Base-by-base conservation (phyloP, 92 coral and sea anemone species). In the Actinernus sp. region DNA sequence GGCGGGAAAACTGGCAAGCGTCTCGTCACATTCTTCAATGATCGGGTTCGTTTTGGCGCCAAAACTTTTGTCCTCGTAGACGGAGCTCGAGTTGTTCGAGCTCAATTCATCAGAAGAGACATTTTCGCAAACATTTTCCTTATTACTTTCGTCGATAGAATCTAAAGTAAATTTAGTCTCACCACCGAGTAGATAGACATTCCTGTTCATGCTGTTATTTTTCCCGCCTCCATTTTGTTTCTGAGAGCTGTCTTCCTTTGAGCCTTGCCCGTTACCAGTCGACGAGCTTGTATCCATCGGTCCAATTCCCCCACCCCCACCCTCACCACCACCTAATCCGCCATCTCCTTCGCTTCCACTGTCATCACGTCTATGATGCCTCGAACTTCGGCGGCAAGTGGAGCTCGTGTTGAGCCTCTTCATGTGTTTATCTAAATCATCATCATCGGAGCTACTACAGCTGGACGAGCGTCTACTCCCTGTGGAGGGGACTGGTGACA, bases 401-500 rank as follows among this genome's bases (percentile, higher is more conserved):
- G 93, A 76, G 39, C 66, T 89, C 27, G 98, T 94, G 45, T 92
- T 90, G 2, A 94, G 82, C 30, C 98, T 68, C 26, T 90, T 83
- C 98, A 94, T 94, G 78, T 89, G 93, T 55, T 91, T 91, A 37
- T 94, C 98, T 8, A 94, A 70, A 23, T 94, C 98, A 47, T 94
- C 98, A 36, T 94, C 98, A 51, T 92, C 97, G 21, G 97, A 91
- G 56, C 98, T 94, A 59, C 97, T 91, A 43, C 93, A 88, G 62
- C 98, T 94, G 18, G 97, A 91, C 13, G 97, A 91, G 36, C 98
- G 89, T 13, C 98, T 74, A 41, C 98, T 92, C 28, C 95, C 89
- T 2, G 92, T 73, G 2, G 98, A 91, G 51, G 94, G 93, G 3
- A 91, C 97, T 25, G 97, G 93, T 3, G 98, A 93, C 29, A 88